Base-by-base conservation (phyloP, 2,888 invertebrate species). In the Bombylius discolor region DNA sequence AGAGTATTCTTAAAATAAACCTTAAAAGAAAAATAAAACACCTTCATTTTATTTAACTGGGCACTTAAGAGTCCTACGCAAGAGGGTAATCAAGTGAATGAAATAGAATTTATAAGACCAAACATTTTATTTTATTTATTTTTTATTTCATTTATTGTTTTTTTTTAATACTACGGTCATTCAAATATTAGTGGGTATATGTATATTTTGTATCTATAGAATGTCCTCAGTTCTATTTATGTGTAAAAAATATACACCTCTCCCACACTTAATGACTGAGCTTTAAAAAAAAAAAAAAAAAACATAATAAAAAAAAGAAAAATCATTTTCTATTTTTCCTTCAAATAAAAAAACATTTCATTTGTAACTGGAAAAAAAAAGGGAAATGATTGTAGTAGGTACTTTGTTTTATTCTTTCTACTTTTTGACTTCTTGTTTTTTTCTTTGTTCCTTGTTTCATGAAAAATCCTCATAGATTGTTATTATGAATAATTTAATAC, bases 21-120 rank as follows among this genome's bases (percentile, higher is more conserved):
- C 8, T 7, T n/a, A 47, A 14, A 47, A 47, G 5, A 14, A 47
- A 47, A 48, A 49, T n/a, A n/a, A n/a, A 36, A 49, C 13, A 14
- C 23, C 14, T 23, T 14, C 39, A 9, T 49, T 39, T 49, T 23
- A 36, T 23, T 12, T 45, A 34, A 55, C 12, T 23, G 48, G 39
- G 52, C 56, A 52, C 52, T 56, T 56, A 52, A 56, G 13, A 52
- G 47, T 9, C 46, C 5, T 44, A 55, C 55, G 55, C 55, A 55
- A 46, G 50, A 55, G 55, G 34, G 51, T 32, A 55, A 55, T 55
- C 55, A 55, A 44, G 7, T 14, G 51, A 46, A 55, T 55, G 55
- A 49, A 55, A 46, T 12, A 47, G 55, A 13, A 49, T 33, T 53
- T 48, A n/a, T 47, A 47, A 46, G 5, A 23, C 14, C 34, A 12